Base-by-base conservation (phyloP, 1,140 invertebrate species). In the Coelopa frigida region DNA sequence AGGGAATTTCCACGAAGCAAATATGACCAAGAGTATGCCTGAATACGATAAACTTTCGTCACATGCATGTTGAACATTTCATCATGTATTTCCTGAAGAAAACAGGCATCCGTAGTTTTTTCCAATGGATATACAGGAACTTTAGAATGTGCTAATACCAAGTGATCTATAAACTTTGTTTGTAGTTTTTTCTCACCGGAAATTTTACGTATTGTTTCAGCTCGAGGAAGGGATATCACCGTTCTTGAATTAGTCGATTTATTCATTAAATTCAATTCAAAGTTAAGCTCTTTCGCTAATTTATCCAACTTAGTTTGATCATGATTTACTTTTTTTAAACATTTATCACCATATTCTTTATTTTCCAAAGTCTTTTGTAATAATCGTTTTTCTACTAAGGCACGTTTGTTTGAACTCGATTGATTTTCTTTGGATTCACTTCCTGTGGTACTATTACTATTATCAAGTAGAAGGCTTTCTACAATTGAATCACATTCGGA, bases 21-120 rank as follows among this genome's bases (percentile, higher is more conserved):
- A 40, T 61, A 59, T 0, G 54, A 49, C 62, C 62, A 65, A 20
- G 57, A 48, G 39, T 29, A 61, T 1, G 53, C 46, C 24, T 65
- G 62, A 3, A 57, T 20, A 5, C 49, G 39, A 12, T 38, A 50
- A 5, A 53, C 10, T 18, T 44, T 47, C 18, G 23, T 37, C 8
- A 43, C 22, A 24, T 38, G 44, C 50, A 48, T 48, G 8, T 51
- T 27, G 18, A 20, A 15, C 49, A 51, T 51, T 51, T 47, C 49
- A n/a, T 42, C 40, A 15, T 42, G 33, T 10, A 51, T 47, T 31
- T 46, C 45, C 11, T 33, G 27, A 1, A 39, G 14, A 39, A 51
- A 47, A 15, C 33, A 29, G 3, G 29, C 40, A 1, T 51, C 41
- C 3, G 24, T 7, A 12, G 44, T 26, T 11, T 36, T 42, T 26